Percentiles rank a stretch among this genome's conserved stretches.
Conservation (phyloP, 1,140 invertebrate genomes). For the Leptopilina boulardi region DNA sequence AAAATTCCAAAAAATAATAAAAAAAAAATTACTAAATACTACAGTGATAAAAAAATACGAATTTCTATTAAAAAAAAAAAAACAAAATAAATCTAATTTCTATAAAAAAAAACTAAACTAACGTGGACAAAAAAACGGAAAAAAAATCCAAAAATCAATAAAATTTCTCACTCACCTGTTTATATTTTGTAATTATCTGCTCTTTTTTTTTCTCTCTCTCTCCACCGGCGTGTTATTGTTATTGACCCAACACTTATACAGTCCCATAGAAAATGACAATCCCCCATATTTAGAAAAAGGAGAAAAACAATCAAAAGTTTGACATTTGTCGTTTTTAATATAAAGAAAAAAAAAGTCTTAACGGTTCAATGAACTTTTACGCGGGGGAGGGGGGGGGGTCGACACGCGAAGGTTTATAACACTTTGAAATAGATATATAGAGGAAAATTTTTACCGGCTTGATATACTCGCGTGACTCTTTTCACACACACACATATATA, state of each 20-base stretch:
- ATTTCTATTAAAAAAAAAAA: too few relatives aligned
- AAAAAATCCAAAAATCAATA: background rate
- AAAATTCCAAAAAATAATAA: too few relatives aligned
- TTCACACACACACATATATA: too few relatives aligned
- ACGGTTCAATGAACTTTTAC: too few relatives aligned
- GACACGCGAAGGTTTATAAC: background rate
- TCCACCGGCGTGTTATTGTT: conserved; percentile 40
- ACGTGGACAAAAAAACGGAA: background rate
- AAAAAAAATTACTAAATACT: too few relatives aligned
- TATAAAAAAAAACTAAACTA: background rate
- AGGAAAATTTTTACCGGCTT: conserved; percentile 19
- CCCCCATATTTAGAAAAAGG: too few relatives aligned
- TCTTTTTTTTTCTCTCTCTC: too few relatives aligned
- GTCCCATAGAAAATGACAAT: conserved; percentile 40
- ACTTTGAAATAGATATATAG: conserved; percentile 8
- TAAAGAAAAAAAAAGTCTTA: too few relatives aligned
- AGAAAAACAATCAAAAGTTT: background rate
- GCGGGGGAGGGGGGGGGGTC: background rate
- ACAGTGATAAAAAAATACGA: too few relatives aligned
- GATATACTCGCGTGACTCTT: conserved; percentile 12
- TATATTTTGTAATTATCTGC: background rate
- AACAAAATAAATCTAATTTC: too few relatives aligned
- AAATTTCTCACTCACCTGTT: background rate
- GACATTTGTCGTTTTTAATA: background rate
- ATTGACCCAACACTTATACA: conserved; percentile 61